Conservation (phyloP, 2,113 vertebrate genomes). For the Hassar affinis region DNA sequence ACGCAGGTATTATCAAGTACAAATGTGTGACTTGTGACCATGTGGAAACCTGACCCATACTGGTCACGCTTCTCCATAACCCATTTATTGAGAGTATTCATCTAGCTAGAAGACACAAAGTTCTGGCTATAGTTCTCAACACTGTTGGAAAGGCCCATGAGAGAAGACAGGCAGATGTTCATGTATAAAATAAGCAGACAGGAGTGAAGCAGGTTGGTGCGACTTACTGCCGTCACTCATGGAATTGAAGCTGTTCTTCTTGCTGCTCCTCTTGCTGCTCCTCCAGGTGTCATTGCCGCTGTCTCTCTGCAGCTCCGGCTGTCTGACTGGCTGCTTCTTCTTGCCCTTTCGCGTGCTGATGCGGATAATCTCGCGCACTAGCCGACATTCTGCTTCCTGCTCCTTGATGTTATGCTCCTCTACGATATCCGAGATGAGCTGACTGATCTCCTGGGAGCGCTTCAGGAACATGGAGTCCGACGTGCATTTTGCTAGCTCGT, state of each 20-base stretch:
- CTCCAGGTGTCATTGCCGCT: constrained; percentile 91
- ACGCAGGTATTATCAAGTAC: neutral
- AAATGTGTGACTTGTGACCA: too few relatives aligned
- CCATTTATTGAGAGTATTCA: neutral
- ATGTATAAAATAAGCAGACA: neutral
- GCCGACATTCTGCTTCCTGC: constrained; percentile 89
- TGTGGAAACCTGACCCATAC: neutral
- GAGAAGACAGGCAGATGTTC: neutral
- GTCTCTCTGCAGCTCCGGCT: constrained; percentile 70
- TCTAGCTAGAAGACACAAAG: neutral
- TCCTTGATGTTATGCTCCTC: constrained; percentile 85
- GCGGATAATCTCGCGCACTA: constrained; percentile 92
- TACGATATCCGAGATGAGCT: constrained; percentile 89
- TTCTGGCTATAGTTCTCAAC: neutral
- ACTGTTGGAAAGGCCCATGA: neutral
- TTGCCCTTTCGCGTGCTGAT: constrained; percentile 87
- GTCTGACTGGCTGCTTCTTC: constrained; percentile 60
- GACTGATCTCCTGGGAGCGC: constrained; percentile 90
- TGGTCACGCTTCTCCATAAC: neutral
- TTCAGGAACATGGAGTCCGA: constrained; percentile 91
- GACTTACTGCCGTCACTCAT: constrained; percentile 83
- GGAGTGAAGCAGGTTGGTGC: neutral
- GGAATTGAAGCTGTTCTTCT: constrained; percentile 72
- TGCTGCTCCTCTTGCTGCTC: constrained; percentile 66
- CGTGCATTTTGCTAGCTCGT: constrained; percentile 91